phyloP scores from a whole-genome alignment of 2,113 vertebrate species.

The Corythoichthys intestinalis region DNA sequence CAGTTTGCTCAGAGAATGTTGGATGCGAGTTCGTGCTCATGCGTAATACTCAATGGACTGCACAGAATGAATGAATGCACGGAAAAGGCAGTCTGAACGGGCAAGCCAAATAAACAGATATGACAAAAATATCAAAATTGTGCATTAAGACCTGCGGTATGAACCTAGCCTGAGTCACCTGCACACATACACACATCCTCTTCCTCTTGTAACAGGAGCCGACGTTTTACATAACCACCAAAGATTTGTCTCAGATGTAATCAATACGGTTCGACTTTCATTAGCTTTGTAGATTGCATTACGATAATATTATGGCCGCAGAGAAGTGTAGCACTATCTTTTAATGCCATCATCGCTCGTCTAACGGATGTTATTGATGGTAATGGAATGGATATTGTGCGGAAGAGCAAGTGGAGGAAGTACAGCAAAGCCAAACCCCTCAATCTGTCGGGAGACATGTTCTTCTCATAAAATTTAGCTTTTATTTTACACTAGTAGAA shows the following conservation, averaged over 20 bases:
- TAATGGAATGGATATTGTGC: slow-evolving; percentile 43
- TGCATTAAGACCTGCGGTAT: no score
- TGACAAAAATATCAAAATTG: no score
- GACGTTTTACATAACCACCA: slow-evolving; percentile 19
- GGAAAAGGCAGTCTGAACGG: no score
- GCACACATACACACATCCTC: not conserved
- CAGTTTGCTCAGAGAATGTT: no score
- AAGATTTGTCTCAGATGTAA: slow-evolving; percentile 43
- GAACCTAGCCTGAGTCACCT: not conserved
- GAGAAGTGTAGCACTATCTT: slow-evolving; percentile 35
- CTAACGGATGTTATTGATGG: slow-evolving; percentile 47
- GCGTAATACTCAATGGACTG: no score
- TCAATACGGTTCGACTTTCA: slow-evolving; percentile 45
- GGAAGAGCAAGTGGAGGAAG: slow-evolving; percentile 17
- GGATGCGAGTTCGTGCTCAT: no score
- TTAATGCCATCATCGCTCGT: slow-evolving; percentile 42
- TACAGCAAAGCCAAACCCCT: slow-evolving; percentile 10
- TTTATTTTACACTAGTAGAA: not conserved
- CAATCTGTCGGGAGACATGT: slow-evolving; percentile 2
- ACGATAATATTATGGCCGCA: slow-evolving; percentile 36
- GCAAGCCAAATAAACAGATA: no score
- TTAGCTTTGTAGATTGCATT: slow-evolving; percentile 44
- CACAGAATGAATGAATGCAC: no score
- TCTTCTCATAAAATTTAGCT: not conserved
- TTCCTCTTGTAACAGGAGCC: not conserved